These are phyloP conservation scores for Myoxocephalus aenaeus DNA, from an alignment of 2,797 vertebrate species.

Conservation along the genomic window DNA sequence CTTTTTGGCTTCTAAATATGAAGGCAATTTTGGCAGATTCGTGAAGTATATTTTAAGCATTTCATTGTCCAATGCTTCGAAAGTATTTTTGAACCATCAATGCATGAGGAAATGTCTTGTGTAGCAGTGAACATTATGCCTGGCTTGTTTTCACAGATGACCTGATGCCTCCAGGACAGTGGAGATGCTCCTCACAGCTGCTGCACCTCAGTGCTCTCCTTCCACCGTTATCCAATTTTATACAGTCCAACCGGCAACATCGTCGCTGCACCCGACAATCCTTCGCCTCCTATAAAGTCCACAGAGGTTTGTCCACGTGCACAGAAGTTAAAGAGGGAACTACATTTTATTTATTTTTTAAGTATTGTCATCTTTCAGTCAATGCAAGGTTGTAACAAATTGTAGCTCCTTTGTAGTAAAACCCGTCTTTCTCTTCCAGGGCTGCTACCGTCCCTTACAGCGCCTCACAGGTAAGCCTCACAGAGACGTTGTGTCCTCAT, in stretches of 20 bases:
- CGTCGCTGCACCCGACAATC: slow-evolving; percentile 2
- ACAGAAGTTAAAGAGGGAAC: background rate
- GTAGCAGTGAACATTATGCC: background rate
- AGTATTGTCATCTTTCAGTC: background rate
- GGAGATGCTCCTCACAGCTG: slow-evolving; percentile 49
- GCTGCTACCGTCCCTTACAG: slow-evolving; percentile 20
- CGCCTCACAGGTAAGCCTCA: slow-evolving; percentile 56
- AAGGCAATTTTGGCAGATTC: background rate
- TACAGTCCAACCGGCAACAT: slow-evolving; percentile 39
- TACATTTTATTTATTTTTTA: background rate
- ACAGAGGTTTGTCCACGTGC: slow-evolving; percentile 56
- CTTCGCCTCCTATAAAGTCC: slow-evolving; percentile 35
- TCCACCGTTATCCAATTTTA: slow-evolving; percentile 34
- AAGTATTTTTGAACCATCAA: background rate
- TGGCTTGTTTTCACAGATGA: slow-evolving; percentile 25
- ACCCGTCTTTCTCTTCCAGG: slow-evolving; percentile 54
- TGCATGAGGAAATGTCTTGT: background rate
- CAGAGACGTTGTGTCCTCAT: background rate
- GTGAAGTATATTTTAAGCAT: background rate
- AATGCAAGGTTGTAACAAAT: background rate
- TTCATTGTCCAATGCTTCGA: background rate
- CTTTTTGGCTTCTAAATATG: slow-evolving; percentile 7
- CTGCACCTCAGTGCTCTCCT: slow-evolving; percentile 58
- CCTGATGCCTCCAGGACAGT: background rate
- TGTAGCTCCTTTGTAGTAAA: background rate